phyloP scores from a whole-genome alignment of 2,888 invertebrate genomes.

The Minunthozetes semirufus region DNA sequence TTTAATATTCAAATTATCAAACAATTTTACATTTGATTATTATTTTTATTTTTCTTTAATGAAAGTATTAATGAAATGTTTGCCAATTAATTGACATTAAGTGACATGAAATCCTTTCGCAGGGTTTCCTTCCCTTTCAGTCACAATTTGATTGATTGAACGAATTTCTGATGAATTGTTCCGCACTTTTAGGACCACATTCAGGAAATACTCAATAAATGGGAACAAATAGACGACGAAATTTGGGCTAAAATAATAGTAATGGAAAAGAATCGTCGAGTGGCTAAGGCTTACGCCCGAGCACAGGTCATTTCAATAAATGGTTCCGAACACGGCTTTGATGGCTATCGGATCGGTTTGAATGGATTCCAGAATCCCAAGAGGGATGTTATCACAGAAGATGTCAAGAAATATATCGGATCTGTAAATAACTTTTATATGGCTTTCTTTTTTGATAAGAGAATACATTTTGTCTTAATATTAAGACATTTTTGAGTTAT shows the following conservation, averaged over 20 bases:
- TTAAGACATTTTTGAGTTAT: too few relatives aligned
- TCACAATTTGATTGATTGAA: not conserved
- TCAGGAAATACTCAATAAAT: constrained; percentile 90
- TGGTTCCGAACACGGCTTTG: constrained; percentile 90
- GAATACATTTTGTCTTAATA: not conserved
- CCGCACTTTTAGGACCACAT: constrained; percentile 57
- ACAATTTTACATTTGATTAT: too few relatives aligned
- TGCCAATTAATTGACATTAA: too few relatives aligned
- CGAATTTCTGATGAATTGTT: not conserved
- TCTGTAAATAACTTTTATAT: constrained; percentile 58
- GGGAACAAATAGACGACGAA: constrained; percentile 94
- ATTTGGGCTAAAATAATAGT: constrained; percentile 99
- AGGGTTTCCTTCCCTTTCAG: not conserved
- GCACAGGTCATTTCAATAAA: constrained; percentile 92
- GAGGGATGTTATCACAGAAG: constrained; percentile 86
- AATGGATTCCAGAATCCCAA: constrained; percentile 94
- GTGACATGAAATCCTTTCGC: not conserved
- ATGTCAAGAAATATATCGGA: constrained; percentile 85
- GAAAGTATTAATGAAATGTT: too few relatives aligned
- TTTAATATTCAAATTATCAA: too few relatives aligned
- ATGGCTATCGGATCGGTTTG: constrained; percentile 93
- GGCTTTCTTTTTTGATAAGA: too few relatives aligned
- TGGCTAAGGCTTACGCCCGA: constrained; percentile 93
- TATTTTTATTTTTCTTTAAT: too few relatives aligned
- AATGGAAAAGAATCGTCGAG: constrained; percentile 85